These are phyloP conservation scores for Macrochelys suwanniensis DNA, from an alignment of 2,797 vertebrate species.

Conservation along the genomic window DNA sequence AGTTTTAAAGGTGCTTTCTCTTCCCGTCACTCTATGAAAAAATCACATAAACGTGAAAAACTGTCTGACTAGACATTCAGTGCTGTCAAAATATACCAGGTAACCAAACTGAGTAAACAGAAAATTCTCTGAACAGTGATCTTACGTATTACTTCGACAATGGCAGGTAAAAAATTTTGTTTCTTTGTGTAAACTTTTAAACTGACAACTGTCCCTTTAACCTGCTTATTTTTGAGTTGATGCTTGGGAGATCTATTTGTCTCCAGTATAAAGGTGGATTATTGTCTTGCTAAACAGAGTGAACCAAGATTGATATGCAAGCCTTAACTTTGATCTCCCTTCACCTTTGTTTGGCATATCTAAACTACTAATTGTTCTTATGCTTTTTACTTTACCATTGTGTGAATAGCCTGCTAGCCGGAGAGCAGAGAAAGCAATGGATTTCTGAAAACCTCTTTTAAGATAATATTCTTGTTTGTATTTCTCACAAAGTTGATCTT, in stretches of 20 bases:
- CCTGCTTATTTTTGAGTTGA: background rate
- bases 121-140: background rate
- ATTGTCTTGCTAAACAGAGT: background rate
- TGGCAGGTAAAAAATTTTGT: background rate
- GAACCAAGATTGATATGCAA: background rate
- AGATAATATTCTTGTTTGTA: background rate
- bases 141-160: background rate
- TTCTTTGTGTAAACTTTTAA: background rate
- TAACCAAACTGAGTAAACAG: background rate
- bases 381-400: background rate
- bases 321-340: background rate
- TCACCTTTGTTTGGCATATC: background rate
- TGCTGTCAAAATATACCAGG: background rate
- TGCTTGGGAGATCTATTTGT: background rate
- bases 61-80: background rate
- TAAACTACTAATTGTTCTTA: background rate
- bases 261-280: background rate
- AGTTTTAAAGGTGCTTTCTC: background rate
- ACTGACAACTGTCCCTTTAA: background rate
- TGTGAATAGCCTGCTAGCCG: background rate
- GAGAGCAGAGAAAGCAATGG: background rate
- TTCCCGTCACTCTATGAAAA: background rate
- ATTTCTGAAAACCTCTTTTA: background rate
- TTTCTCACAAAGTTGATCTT: background rate
- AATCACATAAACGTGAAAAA: background rate